Percentiles rank a stretch among this genome's conserved stretches.
Evolutionary conservation across 92 coral and sea anemone species (phyloP).

Genomic region (Phenganax marumi): DNA sequence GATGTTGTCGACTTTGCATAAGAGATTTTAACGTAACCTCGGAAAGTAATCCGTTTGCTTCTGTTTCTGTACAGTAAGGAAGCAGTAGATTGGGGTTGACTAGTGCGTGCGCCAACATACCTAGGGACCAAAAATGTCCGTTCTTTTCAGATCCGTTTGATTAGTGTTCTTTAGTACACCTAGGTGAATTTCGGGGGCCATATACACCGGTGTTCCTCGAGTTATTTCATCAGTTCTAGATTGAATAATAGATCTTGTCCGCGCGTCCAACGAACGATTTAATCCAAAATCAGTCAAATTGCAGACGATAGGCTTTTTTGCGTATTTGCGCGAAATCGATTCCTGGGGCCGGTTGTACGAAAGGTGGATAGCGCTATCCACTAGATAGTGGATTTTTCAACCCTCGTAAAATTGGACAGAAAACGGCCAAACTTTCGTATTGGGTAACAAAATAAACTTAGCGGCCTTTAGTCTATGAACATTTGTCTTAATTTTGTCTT

Average conservation of each 20-base stretch:
- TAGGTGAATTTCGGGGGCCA: conserved; percentile 2
- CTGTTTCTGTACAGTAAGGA: not conserved
- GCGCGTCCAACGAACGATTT: not conserved
- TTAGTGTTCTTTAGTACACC: not conserved
- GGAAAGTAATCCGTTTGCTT: not conserved
- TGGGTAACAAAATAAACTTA: too few species aligned
- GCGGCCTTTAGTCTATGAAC: too few species aligned
- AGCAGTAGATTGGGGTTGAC: not conserved
- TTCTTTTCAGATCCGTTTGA: not conserved
- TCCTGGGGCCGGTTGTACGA: too few species aligned
- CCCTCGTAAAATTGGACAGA: too few species aligned
- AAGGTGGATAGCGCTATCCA: too few species aligned
- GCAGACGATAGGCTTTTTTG: not conserved
- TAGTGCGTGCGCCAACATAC: not conserved
- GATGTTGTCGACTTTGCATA: not conserved
- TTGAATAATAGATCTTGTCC: not conserved
- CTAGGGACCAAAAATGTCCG: not conserved
- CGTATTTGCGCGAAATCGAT: not conserved
- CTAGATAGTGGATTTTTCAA: too few species aligned
- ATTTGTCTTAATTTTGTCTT: too few species aligned
- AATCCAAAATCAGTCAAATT: not conserved
- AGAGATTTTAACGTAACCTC: not conserved
- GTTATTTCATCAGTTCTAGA: not conserved
- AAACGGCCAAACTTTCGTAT: too few species aligned
- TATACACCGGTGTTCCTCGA: not conserved